Evolutionary conservation across 2,888 invertebrate genomes (phyloP).

Genomic region (Mythimna lalbum): DNA sequence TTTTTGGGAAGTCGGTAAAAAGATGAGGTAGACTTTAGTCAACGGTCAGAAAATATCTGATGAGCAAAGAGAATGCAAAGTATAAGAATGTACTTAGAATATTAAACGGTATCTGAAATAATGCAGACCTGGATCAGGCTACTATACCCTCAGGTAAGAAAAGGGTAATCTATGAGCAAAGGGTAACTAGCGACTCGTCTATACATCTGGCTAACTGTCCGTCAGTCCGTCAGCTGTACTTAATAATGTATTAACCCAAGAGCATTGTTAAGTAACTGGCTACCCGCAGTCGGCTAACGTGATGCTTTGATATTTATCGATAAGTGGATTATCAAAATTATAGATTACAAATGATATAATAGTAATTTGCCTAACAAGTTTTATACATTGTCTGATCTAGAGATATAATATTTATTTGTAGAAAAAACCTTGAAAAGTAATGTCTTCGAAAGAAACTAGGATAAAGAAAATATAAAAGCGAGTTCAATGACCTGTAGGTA

Average conservation of each 20-base stretch:
- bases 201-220: conserved; percentile 16
- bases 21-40: too few species aligned
- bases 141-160: background rate
- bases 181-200: background rate
- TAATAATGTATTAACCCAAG: conserved; percentile 52
- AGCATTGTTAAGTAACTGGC: conserved; percentile 33
- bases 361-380: background rate
- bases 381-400: background rate
- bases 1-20: too few species aligned
- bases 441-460: too few species aligned
- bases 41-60: background rate
- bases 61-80: background rate
- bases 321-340: conserved; percentile 4
- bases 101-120: too few species aligned
- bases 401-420: background rate
- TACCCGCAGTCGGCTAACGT: conserved; percentile 14
- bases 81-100: too few species aligned
- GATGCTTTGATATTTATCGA: conserved; percentile 1
- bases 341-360: too few species aligned
- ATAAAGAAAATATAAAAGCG: too few species aligned
- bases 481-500: too few species aligned
- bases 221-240: conserved; percentile 37
- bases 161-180: background rate
- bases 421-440: too few species aligned
- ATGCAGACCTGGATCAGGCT: too few species aligned